Percentiles rank a stretch among this genome's conserved stretches.
These are phyloP conservation scores for Nymphalis c-album DNA, from an alignment of 2,888 invertebrate genomes.

Conservation along the genomic window DNA sequence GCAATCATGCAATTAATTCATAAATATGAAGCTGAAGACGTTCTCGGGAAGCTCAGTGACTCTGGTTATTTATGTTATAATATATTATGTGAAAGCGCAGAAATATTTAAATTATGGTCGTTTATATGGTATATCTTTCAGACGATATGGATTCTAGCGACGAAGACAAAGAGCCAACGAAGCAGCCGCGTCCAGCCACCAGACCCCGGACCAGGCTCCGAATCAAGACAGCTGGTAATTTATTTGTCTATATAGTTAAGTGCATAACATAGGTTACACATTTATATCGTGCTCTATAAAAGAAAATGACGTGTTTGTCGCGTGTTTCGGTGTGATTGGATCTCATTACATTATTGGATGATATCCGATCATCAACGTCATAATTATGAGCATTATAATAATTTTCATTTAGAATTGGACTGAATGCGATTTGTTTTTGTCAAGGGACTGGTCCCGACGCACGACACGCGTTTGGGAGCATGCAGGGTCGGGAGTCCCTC, in stretches of 20 bases:
- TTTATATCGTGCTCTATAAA: too few species aligned
- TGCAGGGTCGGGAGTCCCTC: constrained; percentile 77
- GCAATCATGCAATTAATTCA: constrained; percentile 80
- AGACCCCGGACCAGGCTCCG: constrained; percentile 76
- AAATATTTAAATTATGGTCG: not conserved
- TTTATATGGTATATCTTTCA: constrained; percentile 34
- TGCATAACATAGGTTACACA: too few species aligned
- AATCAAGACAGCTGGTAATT: constrained; percentile 81
- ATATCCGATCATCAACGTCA: too few species aligned
- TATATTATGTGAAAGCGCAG: not conserved
- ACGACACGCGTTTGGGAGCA: constrained; percentile 78
- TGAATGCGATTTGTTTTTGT: not conserved
- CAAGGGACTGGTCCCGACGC: constrained; percentile 44
- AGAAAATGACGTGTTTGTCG: not conserved
- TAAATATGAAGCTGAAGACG: constrained; percentile 79
- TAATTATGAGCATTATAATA: too few species aligned
- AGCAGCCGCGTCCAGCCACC: constrained; percentile 66
- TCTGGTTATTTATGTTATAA: constrained; percentile 52
- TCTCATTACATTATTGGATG: too few species aligned
- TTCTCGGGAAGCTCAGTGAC: constrained; percentile 75
- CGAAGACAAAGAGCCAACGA: constrained; percentile 59
- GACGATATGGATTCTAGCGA: constrained; percentile 68
- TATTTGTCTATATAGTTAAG: not conserved
- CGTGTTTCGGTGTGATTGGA: not conserved
- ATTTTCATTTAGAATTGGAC: too few species aligned